A percentile compares a stretch with the other conserved stretches of the same genome.
phyloP scores from a whole-genome alignment of 2,797 vertebrate species.

The Etheostoma perlongum region DNA sequence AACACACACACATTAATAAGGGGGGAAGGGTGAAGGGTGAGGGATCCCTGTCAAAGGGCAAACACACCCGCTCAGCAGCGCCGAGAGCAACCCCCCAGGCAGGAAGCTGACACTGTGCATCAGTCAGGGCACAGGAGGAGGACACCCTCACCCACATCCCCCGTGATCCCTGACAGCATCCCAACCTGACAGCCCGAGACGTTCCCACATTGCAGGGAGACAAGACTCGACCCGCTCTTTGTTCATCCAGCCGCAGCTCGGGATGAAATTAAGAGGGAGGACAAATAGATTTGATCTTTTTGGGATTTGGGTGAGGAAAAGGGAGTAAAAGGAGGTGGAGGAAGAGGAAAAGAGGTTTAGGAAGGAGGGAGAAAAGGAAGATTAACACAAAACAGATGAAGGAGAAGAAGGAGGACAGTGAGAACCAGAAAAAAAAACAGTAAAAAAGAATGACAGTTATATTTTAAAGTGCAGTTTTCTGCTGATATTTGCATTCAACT shows the following conservation, averaged over 20 bases:
- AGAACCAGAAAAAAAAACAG: too few relatives aligned
- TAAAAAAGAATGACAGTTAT: too few relatives aligned
- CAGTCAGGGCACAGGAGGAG: conserved; percentile 49
- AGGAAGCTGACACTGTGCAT: conserved; percentile 61
- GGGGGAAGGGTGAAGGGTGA: background rate
- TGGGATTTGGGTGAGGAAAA: background rate
- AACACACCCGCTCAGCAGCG: conserved; percentile 40
- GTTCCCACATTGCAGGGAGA: conserved; percentile 26
- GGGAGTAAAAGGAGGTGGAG: background rate
- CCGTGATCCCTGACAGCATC: conserved; percentile 47
- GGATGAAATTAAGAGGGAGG: conserved; percentile 13
- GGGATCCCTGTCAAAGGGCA: conserved; percentile 63
- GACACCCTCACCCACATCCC: conserved; percentile 35
- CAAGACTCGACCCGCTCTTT: conserved; percentile 22
- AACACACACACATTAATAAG: background rate
- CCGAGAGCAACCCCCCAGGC: conserved; percentile 21
- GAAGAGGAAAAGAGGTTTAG: background rate
- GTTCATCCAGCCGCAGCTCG: background rate
- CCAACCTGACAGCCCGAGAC: conserved; percentile 54
- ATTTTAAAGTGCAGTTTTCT: too few relatives aligned
- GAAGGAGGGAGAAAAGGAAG: background rate
- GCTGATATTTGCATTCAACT: too few relatives aligned
- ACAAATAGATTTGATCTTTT: background rate
- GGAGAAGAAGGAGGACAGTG: background rate
- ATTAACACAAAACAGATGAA: background rate